These are phyloP conservation scores for Stylophora pistillata DNA, from an alignment of 64 coral and sea anemone genomes.

Conservation along the genomic window DNA sequence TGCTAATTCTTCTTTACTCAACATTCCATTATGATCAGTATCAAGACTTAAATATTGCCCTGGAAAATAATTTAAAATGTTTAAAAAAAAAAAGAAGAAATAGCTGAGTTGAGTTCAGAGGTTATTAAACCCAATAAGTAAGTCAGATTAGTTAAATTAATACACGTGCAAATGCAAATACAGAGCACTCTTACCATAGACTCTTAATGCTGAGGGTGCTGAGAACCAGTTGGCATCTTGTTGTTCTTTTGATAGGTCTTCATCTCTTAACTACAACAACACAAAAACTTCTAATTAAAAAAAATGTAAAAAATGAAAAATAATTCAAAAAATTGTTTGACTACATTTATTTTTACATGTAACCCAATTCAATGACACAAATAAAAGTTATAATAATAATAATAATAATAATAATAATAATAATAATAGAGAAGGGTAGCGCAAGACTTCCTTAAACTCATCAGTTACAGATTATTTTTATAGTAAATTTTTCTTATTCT, in stretches of 20 bases:
- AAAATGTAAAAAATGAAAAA: too few relatives aligned
- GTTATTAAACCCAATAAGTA: background rate
- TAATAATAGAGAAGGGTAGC: too few relatives aligned
- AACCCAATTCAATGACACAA: too few relatives aligned
- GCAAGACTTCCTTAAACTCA: too few relatives aligned
- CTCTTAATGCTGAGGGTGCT: constrained; percentile 94
- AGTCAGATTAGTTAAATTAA: background rate
- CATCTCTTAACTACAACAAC: constrained; percentile 81
- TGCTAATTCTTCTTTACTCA: constrained; percentile 96
- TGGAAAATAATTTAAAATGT: background rate
- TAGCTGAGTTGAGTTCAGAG: too few relatives aligned
- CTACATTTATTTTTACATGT: too few relatives aligned
- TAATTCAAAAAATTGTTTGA: too few relatives aligned
- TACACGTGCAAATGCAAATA: background rate
- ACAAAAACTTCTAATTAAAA: background rate
- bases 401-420: too few relatives aligned
- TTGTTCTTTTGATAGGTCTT: constrained; percentile 97
- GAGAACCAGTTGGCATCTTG: constrained; percentile 99
- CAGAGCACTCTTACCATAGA: constrained; percentile 67
- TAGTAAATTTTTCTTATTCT: too few relatives aligned
- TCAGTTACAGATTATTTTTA: too few relatives aligned
- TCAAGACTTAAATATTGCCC: constrained; percentile 98
- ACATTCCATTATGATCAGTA: constrained; percentile 99
- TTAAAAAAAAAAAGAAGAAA: too few relatives aligned
- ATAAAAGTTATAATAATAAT: too few relatives aligned